A percentile compares a stretch with the other conserved stretches of the same genome.
These are phyloP conservation scores for Sweltsa coloradensis DNA, from an alignment of 1,140 invertebrate species.

Conservation along the genomic window DNA sequence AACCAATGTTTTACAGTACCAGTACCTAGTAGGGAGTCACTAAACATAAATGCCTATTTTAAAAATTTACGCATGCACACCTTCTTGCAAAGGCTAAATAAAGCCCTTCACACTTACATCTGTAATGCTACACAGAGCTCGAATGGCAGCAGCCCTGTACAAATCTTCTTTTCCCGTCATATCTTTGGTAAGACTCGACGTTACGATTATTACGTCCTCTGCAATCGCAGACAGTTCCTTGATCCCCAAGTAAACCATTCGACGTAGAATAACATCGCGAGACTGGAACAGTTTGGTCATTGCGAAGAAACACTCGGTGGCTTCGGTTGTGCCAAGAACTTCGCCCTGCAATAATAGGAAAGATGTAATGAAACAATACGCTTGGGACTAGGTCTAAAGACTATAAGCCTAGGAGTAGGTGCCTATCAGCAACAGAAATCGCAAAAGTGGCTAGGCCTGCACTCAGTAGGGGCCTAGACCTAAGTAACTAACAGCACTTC, in stretches of 20 bases:
- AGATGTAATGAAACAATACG: no score
- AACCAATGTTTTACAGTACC: no score
- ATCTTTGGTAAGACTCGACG: slow-evolving; percentile 93
- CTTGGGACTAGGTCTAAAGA: no score
- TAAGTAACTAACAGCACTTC: no score
- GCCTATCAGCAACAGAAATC: no score
- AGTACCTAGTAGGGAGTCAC: no score
- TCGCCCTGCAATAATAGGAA: slow-evolving; percentile 52
- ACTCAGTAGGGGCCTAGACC: no score
- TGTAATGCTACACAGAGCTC: slow-evolving; percentile 94
- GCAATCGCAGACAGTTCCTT: slow-evolving; percentile 91
- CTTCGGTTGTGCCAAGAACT: slow-evolving; percentile 80
- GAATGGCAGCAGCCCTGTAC: slow-evolving; percentile 89
- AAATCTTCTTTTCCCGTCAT: slow-evolving; percentile 98
- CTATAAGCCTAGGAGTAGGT: no score
- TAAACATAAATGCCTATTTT: no score
- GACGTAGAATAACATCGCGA: slow-evolving; percentile 83
- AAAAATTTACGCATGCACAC: no score
- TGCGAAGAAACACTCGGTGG: slow-evolving; percentile 97
- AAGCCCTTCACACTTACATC: slow-evolving; percentile 60
- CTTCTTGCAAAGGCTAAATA: no score
- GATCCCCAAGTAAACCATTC: slow-evolving; percentile 95
- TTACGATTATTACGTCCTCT: slow-evolving; percentile 99
- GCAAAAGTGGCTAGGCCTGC: no score
- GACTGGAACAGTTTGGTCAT: slow-evolving; percentile 99